Conservation (phyloP, 2,797 vertebrate genomes). For the Remorina albescens region DNA sequence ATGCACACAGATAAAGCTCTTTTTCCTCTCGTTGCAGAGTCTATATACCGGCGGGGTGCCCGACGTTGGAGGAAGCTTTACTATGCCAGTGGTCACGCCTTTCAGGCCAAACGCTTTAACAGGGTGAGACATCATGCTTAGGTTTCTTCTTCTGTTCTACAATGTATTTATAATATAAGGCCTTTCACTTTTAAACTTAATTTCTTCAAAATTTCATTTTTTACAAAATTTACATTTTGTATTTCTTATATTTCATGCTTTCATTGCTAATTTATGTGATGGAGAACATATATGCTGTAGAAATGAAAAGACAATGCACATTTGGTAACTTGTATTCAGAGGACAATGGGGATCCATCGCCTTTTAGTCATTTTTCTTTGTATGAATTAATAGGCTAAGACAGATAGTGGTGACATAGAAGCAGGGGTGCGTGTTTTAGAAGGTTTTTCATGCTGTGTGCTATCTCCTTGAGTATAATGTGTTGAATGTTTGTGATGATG, state of each 20-base stretch:
- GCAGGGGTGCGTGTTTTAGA: constrained; percentile 6
- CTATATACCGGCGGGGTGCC: constrained; percentile 97
- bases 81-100: constrained; percentile 96
- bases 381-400: constrained; percentile 11
- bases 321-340: not conserved
- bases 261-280: too few relatives aligned
- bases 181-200: not conserved
- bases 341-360: not conserved
- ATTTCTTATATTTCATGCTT: not conserved
- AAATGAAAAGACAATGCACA: not conserved
- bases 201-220: not conserved
- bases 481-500: constrained; percentile 18
- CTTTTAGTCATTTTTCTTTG: not conserved
- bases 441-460: not conserved
- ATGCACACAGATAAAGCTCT: not conserved
- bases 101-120: constrained; percentile 99
- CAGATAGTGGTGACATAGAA: not conserved
- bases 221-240: not conserved
- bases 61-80: constrained; percentile 99
- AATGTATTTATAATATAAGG: not conserved
- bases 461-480: constrained; percentile 12
- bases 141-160: not conserved
- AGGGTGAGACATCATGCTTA: constrained; percentile 83
- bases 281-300: too few relatives aligned
- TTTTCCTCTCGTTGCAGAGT: constrained; percentile 84